Conservation (phyloP, 1,140 invertebrate species). For the Harpegnathos saltator region DNA sequence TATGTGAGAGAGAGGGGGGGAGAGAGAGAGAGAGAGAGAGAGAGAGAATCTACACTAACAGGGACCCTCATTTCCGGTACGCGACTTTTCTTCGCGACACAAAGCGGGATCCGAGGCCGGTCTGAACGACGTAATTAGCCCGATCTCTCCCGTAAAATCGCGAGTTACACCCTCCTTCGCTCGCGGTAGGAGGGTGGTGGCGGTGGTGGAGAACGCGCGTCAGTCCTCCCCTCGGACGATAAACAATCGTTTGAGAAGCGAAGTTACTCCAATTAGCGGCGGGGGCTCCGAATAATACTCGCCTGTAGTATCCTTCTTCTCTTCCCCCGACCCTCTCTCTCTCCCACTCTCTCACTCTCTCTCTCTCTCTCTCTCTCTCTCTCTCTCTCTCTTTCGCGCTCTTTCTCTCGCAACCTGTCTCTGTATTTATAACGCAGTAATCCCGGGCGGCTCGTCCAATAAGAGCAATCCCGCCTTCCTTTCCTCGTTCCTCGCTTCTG, state of each 20-base stretch:
- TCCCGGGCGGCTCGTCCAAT: conserved; percentile 62
- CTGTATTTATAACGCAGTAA: conserved; percentile 71
- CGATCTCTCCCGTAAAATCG: conserved; percentile 26
- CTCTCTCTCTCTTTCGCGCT: not conserved
- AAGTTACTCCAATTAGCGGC: conserved; percentile 74
- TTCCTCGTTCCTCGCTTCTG: conserved; percentile 60
- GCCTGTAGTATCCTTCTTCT: conserved; percentile 8
- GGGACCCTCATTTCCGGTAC: not conserved
- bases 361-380: not conserved
- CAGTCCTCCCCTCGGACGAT: conserved; percentile 58
- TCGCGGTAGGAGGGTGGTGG: conserved; percentile 12
- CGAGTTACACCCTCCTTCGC: conserved; percentile 31
- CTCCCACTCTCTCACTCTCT: not conserved
- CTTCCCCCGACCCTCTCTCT: too few relatives aligned
- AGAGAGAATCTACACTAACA: not conserved
- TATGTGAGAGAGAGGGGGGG: not conserved
- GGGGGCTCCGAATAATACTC: conserved; percentile 66
- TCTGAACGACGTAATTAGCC: conserved; percentile 42
- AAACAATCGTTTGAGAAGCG: conserved; percentile 71
- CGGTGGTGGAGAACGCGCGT: conserved; percentile 49
- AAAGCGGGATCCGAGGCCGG: conserved; percentile 13
- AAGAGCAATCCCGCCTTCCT: conserved; percentile 60
- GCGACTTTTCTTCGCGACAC: conserved; percentile 20
- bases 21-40: too few relatives aligned
- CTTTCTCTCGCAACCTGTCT: conserved; percentile 16